These are phyloP conservation scores for Sphenopsis melanotis DNA, from an alignment of 2,797 vertebrate genomes.

Conservation along the genomic window DNA sequence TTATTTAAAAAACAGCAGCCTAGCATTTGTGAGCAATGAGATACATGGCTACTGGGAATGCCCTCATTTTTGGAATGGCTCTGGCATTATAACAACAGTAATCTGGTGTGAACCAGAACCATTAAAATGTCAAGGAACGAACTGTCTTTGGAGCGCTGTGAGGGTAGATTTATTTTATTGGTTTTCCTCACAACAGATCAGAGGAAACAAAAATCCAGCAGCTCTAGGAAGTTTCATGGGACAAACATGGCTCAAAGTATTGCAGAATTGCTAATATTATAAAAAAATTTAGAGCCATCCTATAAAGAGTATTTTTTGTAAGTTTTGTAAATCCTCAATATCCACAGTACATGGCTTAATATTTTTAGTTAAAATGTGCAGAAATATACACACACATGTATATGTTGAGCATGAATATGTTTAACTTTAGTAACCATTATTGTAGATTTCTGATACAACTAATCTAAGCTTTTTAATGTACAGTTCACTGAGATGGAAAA, in stretches of 20 bases:
- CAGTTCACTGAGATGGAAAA: neutral
- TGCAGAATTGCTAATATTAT: neutral
- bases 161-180: neutral
- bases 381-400: neutral
- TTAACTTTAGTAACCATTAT: neutral
- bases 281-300: neutral
- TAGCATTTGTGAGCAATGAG: neutral
- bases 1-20: neutral
- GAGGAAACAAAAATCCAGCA: neutral
- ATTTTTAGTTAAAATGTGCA: neutral
- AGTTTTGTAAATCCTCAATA: neutral
- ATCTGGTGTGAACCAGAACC: neutral
- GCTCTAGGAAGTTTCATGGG: neutral
- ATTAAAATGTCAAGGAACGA: slow-evolving; percentile 2
- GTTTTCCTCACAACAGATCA: neutral
- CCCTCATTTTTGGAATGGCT: neutral
- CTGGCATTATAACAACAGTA: neutral
- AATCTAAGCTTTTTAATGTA: neutral
- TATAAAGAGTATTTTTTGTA: neutral
- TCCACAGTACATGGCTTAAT: neutral
- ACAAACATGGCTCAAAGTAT: neutral
- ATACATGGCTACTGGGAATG: neutral
- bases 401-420: neutral
- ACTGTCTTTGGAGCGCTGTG: neutral
- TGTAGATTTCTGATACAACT: neutral